Conservation (phyloP, 2,888 invertebrate genomes). For the Leptopilina syphax region DNA sequence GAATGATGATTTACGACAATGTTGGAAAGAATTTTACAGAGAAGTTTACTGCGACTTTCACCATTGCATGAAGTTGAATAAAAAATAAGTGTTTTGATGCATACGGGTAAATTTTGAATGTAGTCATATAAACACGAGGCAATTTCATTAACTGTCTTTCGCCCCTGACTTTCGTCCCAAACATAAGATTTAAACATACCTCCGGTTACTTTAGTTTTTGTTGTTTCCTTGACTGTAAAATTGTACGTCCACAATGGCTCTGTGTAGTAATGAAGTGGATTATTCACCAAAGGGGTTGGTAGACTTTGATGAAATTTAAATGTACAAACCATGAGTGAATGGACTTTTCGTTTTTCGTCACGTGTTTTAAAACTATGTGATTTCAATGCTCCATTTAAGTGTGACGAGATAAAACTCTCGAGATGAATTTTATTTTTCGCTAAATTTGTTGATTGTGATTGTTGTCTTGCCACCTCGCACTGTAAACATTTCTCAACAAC, state of each 20-base stretch:
- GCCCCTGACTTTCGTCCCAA: constrained; percentile 57
- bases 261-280: constrained; percentile 43
- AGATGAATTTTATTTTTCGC: neutral
- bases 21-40: neutral
- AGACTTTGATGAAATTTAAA: constrained; percentile 43
- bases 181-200: constrained; percentile 52
- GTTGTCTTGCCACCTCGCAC: neutral
- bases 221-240: constrained; percentile 39
- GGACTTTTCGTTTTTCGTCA: constrained; percentile 1
- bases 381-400: constrained; percentile 13
- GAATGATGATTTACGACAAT: constrained; percentile 5
- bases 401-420: neutral
- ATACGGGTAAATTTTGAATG: constrained; percentile 24
- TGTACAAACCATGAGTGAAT: constrained; percentile 13
- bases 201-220: neutral
- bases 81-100: constrained; percentile 13
- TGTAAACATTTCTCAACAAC: neutral
- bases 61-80: constrained; percentile 44
- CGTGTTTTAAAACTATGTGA: neutral
- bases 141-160: constrained; percentile 58
- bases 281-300: constrained; percentile 19
- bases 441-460: neutral
- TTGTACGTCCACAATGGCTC: constrained; percentile 49
- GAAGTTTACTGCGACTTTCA: constrained; percentile 34
- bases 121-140: constrained; percentile 51